Base-by-base conservation (phyloP, 2,113 vertebrate genomes). In the Myxocyprinus asiaticus region DNA sequence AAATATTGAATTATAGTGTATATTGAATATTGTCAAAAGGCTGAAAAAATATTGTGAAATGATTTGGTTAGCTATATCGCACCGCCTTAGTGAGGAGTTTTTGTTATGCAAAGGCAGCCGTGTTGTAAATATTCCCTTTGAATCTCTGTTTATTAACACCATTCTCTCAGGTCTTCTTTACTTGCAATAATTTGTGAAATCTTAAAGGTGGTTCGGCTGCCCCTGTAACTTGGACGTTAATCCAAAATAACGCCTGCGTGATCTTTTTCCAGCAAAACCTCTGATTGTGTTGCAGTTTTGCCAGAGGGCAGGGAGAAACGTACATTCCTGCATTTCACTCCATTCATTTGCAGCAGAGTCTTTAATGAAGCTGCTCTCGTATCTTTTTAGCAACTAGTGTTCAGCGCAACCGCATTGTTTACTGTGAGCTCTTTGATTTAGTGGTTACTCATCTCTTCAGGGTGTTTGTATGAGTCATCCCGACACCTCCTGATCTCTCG, bases 401-500 rank as follows among this genome's bases (percentile, higher is more conserved):
- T 68, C 14, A 17, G 48, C 11, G 45, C 3, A 7, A 51, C 45
- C 45, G 6, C 17, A 8, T 48, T 0, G 50, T n/a, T 22, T 75
- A 50, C 42, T 61, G 4, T 51, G 64, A 6, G 0, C 63, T 66
- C 42, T 72, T 43, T 67, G 69, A 74, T 66, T 67, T 59, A 56
- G 42, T 17, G 51, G 67, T 59, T 68, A 72, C 75, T 56, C 45
- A 64, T 78, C 59, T 82, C 62, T 83, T 63, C 53, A 62, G 51
- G 70, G 42, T 53, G 14, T 83, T 50, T 22, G 45, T 75, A 61
- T 77, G 81, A 81, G 62, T 72, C 77, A 64, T 67, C 14, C 51
- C 43, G 67, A 59, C 76, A 69, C 75, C 67, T 53, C 73, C 59
- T 82, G 51, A 83, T 77, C 79, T 77, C 66, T 73, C 61, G 15